Evolutionary conservation across 2,113 vertebrate genomes (phyloP), one percentile per base, ranked within the genome.

Genomic region (Phyllopteryx taeniolatus): DNA sequence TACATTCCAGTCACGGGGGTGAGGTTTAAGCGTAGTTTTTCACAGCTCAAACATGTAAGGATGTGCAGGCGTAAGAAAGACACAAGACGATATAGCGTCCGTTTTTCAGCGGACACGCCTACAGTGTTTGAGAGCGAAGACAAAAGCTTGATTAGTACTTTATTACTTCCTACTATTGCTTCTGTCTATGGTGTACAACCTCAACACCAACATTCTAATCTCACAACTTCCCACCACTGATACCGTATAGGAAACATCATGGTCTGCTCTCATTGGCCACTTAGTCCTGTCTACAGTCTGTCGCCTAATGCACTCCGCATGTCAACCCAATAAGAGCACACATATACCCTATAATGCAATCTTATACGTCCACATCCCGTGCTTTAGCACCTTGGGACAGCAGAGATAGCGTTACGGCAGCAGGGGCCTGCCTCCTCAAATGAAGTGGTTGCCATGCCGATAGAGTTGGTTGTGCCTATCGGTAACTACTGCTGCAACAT

Each of bases 401-500:
- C 78, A 72, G 81, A 90, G 83, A 78, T 86, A 89, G 91, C 81
- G 84, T 90, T 83, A 88, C 81, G 74, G 90, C 88, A 91, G 90
- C 90, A 81, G 83, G 74, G 78, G 78, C 90, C 84, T 87, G 83
- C 85, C 81, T 91, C 81, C 77, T 71, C 80, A 90, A 92, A 92
- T 91, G 86, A 92, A 90, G 79, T 71, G 83, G 91, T 92, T 92
- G 90, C 91, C 90, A 93, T 92, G 91, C 87, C 92, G 88, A 91
- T 91, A 73, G 69, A 83, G 80, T 85, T 83, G 77, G 78, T 86
- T 82, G 71, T 43, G 33, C 6, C 19, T 42, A 15, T n/a, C 33
- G 20, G 67, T 20, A 51, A 35, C 46, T 54, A n/a, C n/a, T 15
- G 35, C 31, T 35, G 17, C 67, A 68, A 39, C 3, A 15, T 35